Evolutionary conservation across 2,113 vertebrate genomes (phyloP).

Genomic region (Aspiorhynchus laticeps): DNA sequence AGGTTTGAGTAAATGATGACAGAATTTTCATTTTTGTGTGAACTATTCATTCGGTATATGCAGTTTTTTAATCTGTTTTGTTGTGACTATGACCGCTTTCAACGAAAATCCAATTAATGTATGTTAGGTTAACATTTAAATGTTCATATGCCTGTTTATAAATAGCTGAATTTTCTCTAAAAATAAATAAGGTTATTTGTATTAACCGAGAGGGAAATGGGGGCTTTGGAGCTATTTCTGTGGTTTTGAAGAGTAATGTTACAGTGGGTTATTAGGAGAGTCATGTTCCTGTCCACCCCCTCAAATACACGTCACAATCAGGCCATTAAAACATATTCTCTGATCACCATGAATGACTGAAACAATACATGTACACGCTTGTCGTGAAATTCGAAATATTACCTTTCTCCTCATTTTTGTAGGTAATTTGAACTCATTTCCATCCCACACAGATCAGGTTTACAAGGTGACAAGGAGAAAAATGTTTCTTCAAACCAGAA

Average conservation of each 20-base stretch:
- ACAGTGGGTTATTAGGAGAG: conserved; percentile 24
- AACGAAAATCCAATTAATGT: not conserved
- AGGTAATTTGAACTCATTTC: not conserved
- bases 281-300: conserved; percentile 53
- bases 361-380: conserved; percentile 9
- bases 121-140: not conserved
- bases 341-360: conserved; percentile 36
- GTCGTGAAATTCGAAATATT: not conserved
- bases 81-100: not conserved
- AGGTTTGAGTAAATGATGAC: not conserved
- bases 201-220: conserved; percentile 1
- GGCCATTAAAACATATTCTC: conserved; percentile 47
- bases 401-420: not conserved
- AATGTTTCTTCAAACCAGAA: not conserved
- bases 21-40: not conserved
- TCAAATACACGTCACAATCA: conserved; percentile 47
- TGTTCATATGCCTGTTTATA: not conserved
- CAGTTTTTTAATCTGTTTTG: not conserved
- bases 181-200: conserved; percentile 38
- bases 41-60: not conserved
- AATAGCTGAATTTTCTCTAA: conserved; percentile 6
- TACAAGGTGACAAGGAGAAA: not conserved
- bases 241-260: conserved; percentile 15
- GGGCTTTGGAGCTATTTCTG: conserved; percentile 42
- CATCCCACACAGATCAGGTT: not conserved